Percentiles rank a stretch among this genome's conserved stretches.
These are phyloP conservation scores for Monoplex corrugatus DNA, from an alignment of 2,888 invertebrate genomes.

Conservation along the genomic window DNA sequence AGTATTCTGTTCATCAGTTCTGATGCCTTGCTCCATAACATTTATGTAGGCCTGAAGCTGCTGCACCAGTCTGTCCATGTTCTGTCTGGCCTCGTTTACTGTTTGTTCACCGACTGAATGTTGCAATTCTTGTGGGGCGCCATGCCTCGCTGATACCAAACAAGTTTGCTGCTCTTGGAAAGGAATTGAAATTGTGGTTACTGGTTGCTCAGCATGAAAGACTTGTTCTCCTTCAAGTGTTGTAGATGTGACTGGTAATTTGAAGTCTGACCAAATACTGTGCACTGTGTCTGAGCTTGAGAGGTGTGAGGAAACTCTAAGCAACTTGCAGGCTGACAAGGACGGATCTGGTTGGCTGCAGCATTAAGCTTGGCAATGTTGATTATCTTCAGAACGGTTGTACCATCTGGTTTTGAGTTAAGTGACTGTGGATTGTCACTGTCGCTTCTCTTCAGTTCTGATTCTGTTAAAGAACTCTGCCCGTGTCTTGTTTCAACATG, in stretches of 20 bases:
- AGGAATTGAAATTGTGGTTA: not conserved
- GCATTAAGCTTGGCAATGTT: constrained; percentile 18
- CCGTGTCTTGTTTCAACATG: not conserved
- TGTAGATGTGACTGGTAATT: not conserved
- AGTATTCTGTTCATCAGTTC: not conserved
- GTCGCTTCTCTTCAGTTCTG: not conserved
- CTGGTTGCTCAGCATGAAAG: not conserved
- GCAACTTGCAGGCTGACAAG: not conserved
- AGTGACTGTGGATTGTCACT: not conserved
- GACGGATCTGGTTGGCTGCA: not conserved
- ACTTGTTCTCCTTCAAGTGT: not conserved
- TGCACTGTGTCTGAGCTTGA: not conserved
- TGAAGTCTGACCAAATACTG: not conserved
- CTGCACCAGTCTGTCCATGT: constrained; percentile 32
- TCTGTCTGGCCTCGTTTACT: not conserved
- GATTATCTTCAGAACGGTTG: not conserved
- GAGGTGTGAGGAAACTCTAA: not conserved
- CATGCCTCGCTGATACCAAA: not conserved
- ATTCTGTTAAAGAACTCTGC: not conserved
- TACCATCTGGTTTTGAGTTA: not conserved
- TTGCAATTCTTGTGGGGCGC: not conserved
- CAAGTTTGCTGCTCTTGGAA: not conserved
- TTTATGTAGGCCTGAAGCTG: not conserved
- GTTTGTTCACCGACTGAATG: not conserved
- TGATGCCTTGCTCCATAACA: not conserved